Evolutionary conservation across 2,113 vertebrate genomes (phyloP), one percentile per base, ranked within the genome.

Genomic region (Psophia crepitans): DNA sequence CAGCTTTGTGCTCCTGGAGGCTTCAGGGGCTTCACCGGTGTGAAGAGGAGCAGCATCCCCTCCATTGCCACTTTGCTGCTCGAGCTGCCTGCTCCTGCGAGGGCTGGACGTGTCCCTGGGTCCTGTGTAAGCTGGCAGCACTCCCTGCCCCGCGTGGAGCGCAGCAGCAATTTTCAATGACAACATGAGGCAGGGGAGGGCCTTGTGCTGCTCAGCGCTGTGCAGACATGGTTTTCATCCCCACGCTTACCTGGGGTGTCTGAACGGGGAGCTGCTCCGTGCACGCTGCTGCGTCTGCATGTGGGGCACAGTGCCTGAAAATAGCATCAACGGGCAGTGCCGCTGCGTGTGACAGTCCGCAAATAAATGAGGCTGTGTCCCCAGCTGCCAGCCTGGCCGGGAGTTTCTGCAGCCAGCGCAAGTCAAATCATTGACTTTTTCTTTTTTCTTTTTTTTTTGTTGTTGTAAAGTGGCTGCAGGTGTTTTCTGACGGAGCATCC

Each of bases 401-500:
- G 93, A 91, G 65, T 16, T 87, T 8, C 94, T 63, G 75, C 65
- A 71, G 56, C 83, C 89, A n/a, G 8, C 0, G 0, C 37, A 33
- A 54, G 49, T 53, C 81, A 85, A 75, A 79, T 37, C 33, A 8
- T 3, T 17, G 60, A 68, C 77, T 44, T 64, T 46, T 69, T n/a
- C 61, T 53, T 61, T 26, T 76, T 26, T 63, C 26, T 46, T 75
- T 32, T 8, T n/a, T n/a, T n/a, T n/a, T n/a, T n/a, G n/a, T n/a
- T n/a, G n/a, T n/a, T n/a, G n/a, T n/a, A n/a, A 71, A 91, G 91
- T 87, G 74, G 69, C 69, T 96, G 91, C 94, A 96, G 92, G 95
- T 93, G 94, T 91, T 86, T 95, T 92, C 84, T 8, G 0, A 20
- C 7, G 85, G 73, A 65, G 58, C 64, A 41, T 63, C 84, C 86